Evolutionary conservation across 2,113 vertebrate genomes (phyloP), one percentile per base, ranked within the genome.

Genomic region (Penelope pileata): DNA sequence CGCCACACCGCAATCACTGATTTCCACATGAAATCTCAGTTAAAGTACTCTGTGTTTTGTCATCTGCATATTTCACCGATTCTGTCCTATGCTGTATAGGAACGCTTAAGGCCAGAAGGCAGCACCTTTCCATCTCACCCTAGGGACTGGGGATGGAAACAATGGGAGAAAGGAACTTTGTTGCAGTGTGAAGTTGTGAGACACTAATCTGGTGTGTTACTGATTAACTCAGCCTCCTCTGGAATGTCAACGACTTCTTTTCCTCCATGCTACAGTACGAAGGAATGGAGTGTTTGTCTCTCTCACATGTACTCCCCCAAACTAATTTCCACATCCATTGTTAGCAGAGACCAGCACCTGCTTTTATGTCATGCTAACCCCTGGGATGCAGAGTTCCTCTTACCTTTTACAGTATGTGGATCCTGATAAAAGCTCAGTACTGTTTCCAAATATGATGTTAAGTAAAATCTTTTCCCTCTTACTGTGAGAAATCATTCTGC

Each of bases 201-300:
- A 66, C 78, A 3, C 91, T 87, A n/a, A 91, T 94, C 93, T 94
- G 97, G 92, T 96, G 95, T 81, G 94, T 94, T 96, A 94, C 95
- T 96, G 93, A 96, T 97, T 96, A 96, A 95, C 95, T 84, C 70
- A 3, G 90, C 85, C 76, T 90, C 70, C 86, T 63, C 88, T 88
- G 93, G 91, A 96, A 97, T 94, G 96, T 86, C 90, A 67, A 19
- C 59, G 90, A 42, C 67, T 95, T 64, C 90, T 94, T 85, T 91
- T 79, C 94, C 91, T 93, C 77, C 92, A 27, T 40, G 76, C 73
- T 67, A 1, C 53, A 32, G 83, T 7, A 48, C 30, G 15, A 23
- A 75, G 90, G 85, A 78, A 85, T 81, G 91, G 74, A 83, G 81
- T 51, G 66, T 90, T 91, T 80, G 73, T 86, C 86, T 89, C 93